Conservation (phyloP, 2,797 vertebrate genomes). For the Halcyon smyrnensis region DNA sequence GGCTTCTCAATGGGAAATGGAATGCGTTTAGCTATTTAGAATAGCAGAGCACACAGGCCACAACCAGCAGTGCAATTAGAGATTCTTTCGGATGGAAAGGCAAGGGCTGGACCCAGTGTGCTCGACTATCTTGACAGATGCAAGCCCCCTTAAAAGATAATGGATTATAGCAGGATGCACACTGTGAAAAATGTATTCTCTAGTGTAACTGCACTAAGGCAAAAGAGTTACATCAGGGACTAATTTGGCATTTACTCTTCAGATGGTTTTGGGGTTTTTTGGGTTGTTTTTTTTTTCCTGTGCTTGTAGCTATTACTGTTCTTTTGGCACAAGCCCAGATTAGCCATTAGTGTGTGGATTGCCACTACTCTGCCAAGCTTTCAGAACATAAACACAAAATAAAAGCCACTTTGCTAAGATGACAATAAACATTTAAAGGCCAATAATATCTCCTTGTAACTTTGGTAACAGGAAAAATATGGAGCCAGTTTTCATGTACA, state of each 20-base stretch:
- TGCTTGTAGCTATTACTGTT: constrained; percentile 24
- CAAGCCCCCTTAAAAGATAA: neutral
- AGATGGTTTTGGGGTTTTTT: neutral
- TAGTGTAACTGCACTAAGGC: neutral
- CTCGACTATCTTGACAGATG: accelerated
- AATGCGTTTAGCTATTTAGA: neutral
- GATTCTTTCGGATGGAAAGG: neutral
- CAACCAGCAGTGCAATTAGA: neutral
- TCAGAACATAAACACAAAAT: constrained; percentile 56
- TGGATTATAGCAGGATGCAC: neutral
- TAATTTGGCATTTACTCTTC: constrained; percentile 52
- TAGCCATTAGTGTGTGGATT: constrained; percentile 59
- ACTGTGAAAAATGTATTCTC: neutral
- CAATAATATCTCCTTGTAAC: constrained; percentile 30
- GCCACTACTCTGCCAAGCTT: constrained; percentile 48
- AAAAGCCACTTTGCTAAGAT: constrained; percentile 53
- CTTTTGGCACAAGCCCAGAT: constrained; percentile 55
- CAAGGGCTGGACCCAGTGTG: neutral
- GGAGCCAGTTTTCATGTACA: constrained; percentile 22
- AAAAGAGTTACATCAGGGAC: neutral
- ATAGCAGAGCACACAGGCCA: neutral
- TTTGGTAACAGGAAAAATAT: constrained; percentile 39
- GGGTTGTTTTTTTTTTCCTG: neutral
- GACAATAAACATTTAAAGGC: constrained; percentile 65
- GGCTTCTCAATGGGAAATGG: accelerated